Base-by-base conservation (phyloP, 2,113 vertebrate genomes). In the Origma solitaria region DNA sequence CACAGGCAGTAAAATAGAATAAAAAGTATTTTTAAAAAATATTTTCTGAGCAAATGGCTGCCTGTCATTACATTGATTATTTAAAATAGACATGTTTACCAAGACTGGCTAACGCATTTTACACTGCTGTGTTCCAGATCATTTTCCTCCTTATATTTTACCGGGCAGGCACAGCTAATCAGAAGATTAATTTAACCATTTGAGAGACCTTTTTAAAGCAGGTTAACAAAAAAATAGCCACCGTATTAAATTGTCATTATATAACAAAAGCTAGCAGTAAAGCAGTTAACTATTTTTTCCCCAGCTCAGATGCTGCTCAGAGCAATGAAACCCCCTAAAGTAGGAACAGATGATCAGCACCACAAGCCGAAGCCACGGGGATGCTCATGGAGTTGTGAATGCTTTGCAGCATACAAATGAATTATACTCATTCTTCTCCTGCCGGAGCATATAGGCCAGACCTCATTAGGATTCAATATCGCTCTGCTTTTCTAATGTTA, bases 321-420 rank as follows among this genome's bases (percentile, higher is more conserved):
- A 97, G 98, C 95, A 92, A 94, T 96, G 97, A 97, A 97, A 97
- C 95, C 97, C 98, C 98, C 98, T 96, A 97, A 97, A 98, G 98
- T 92, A 98, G 97, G 98, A 98, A 97, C 98, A 99, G 99, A 98
- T 98, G 98, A 99, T 98, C 97, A 97, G 98, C 98, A 98, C 98
- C 98, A 92, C 95, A 98, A 98, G 97, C 98, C 80, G 96, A 96
- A 98, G 98, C 98, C 98, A 98, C 96, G 31, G 98, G 98, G 98
- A 98, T 97, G 97, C 85, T 97, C 90, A 56, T 50, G 97, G 98
- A 98, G 98, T 96, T 97, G 97, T 7, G 95, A 97, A 98, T 62
- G 98, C 98, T 97, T 97, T 89, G 69, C 91, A 27, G 98, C 98
- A 99, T 99, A 99, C 98, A 98, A 99, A 99, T 99, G 98, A 99